Conservation (phyloP, 2,113 vertebrate genomes). For the Azemiops feae region DNA sequence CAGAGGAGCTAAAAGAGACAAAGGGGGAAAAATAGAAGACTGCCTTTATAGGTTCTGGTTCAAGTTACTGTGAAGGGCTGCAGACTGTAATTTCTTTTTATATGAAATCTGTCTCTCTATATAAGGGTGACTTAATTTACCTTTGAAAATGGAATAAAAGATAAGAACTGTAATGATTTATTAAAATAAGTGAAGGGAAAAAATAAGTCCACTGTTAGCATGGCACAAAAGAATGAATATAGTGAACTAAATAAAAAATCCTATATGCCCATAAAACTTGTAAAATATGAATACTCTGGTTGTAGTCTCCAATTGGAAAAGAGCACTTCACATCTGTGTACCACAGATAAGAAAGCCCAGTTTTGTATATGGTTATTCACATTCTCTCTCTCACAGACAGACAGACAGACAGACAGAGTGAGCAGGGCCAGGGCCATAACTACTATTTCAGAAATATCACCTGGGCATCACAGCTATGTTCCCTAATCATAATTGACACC, state of each 20-base stretch:
- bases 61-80: not conserved
- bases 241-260: not conserved
- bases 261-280: not conserved
- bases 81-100: not conserved
- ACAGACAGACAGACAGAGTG: not conserved
- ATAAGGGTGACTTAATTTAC: not conserved
- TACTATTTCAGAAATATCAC: not conserved
- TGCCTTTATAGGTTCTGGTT: not conserved
- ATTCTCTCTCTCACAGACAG: too few relatives aligned
- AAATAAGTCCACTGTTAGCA: not conserved
- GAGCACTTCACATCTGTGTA: not conserved
- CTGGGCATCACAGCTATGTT: not conserved
- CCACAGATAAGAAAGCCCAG: not conserved
- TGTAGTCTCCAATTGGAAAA: not conserved
- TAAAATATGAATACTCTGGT: not conserved
- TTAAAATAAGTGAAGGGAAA: not conserved
- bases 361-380: not conserved
- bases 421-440: not conserved
- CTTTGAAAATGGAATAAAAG: not conserved
- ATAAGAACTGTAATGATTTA: not conserved
- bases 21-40: constrained; percentile 28
- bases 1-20: constrained; percentile 37
- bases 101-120: not conserved
- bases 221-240: not conserved
- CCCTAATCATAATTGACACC: not conserved